Evolutionary conservation across 2,888 invertebrate species (phyloP).

Genomic region (Lapara coniferarum): DNA sequence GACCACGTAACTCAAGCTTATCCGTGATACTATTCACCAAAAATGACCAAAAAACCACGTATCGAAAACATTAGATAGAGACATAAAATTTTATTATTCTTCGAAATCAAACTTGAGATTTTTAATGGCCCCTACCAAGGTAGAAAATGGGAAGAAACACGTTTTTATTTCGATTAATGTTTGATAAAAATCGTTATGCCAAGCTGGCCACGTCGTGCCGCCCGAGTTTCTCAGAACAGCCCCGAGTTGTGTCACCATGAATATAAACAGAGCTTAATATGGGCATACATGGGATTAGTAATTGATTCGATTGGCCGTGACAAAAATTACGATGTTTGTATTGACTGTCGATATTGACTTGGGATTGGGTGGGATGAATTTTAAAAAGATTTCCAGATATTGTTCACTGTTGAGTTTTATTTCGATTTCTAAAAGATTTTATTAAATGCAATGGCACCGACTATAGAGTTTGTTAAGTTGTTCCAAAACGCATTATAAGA

Average conservation of each 20-base stretch:
- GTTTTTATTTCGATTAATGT: conserved; percentile 43
- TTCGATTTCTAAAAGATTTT: too few relatives aligned
- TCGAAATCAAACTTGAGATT: conserved; percentile 41
- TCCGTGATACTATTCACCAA: conserved; percentile 5
- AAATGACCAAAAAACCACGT: conserved; percentile 3
- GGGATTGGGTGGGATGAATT: not conserved
- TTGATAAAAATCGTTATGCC: conserved; percentile 59
- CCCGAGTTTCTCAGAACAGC: conserved; percentile 35
- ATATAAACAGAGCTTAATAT: conserved; percentile 28
- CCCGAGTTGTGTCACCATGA: conserved; percentile 9
- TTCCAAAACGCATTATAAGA: too few relatives aligned
- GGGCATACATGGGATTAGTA: conserved; percentile 26
- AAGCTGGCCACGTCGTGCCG: conserved; percentile 53
- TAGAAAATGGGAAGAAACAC: conserved; percentile 34
- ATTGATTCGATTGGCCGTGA: conserved; percentile 32
- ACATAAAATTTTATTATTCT: conserved; percentile 66
- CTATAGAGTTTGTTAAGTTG: too few relatives aligned
- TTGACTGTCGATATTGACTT: not conserved
- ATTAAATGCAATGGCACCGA: too few relatives aligned
- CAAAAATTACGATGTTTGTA: conserved; percentile 22
- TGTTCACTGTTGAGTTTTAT: too few relatives aligned
- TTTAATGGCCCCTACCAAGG: conserved; percentile 20
- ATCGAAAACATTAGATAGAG: conserved; percentile 46
- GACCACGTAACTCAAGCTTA: too few relatives aligned
- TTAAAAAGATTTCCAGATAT: not conserved